phyloP scores from a whole-genome alignment of 2,113 vertebrate genomes.

The Cyphomyrus plagiostoma region DNA sequence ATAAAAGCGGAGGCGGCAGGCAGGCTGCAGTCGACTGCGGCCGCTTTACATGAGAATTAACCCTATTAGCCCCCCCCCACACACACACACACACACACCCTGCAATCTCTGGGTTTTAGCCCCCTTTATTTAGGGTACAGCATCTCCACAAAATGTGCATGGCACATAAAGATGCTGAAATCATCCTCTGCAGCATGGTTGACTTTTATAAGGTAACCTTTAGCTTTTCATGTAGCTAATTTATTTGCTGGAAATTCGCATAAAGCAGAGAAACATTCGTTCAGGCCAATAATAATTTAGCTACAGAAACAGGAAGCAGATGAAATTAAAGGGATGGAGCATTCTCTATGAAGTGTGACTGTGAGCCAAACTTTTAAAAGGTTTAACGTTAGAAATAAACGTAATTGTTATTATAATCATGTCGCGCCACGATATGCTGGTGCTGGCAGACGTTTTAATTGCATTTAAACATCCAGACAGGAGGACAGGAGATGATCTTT shows the following conservation, averaged over 20 bases:
- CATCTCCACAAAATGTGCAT: slow-evolving; percentile 56
- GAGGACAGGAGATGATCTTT: slow-evolving; percentile 10
- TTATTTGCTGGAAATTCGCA: slow-evolving; percentile 23
- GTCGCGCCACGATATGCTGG: not conserved
- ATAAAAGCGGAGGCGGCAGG: slow-evolving; percentile 59
- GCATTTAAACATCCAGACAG: slow-evolving; percentile 17
- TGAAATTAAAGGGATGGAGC: not conserved
- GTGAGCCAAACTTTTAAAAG: not conserved
- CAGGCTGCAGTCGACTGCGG: slow-evolving; percentile 74
- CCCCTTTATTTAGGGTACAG: slow-evolving; percentile 47
- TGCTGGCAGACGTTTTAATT: slow-evolving; percentile 27
- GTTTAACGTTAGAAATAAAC: not conserved
- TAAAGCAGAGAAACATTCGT: not conserved
- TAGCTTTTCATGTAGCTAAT: slow-evolving; percentile 4
- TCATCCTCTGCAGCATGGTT: slow-evolving; percentile 2
- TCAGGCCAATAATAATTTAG: not conserved
- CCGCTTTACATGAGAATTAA: slow-evolving; percentile 96
- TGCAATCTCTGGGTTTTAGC: slow-evolving; percentile 24
- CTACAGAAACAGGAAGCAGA: not conserved
- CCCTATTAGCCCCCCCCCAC: slow-evolving; percentile 78
- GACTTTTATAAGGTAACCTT: slow-evolving; percentile 7
- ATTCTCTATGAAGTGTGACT: not conserved
- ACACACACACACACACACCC: not conserved
- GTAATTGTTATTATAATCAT: not conserved
- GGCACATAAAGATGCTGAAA: slow-evolving; percentile 24